phyloP scores from a whole-genome alignment of 2,797 vertebrate species.

The Picus viridis region DNA sequence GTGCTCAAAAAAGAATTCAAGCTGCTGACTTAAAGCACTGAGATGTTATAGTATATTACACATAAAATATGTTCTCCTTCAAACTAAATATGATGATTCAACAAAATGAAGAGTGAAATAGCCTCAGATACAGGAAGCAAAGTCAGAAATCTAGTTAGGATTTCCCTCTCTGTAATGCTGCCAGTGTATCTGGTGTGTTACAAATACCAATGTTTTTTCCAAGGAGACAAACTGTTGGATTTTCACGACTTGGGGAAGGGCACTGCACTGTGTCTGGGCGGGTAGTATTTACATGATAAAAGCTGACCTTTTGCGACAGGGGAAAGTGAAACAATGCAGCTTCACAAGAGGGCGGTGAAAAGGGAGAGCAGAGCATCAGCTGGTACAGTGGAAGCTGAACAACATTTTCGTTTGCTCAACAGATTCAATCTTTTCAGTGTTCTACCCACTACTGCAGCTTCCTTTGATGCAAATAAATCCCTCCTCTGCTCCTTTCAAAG shows the following conservation, averaged over 20 bases:
- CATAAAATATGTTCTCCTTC: neutral
- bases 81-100: neutral
- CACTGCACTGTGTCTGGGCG: neutral
- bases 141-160: neutral
- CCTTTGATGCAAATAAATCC: constrained; percentile 66
- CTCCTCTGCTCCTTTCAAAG: constrained; percentile 45
- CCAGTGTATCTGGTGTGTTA: neutral
- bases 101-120: neutral
- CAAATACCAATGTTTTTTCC: neutral
- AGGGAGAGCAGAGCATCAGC: constrained; percentile 23
- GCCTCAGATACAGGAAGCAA: neutral
- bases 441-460: constrained; percentile 54
- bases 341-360: neutral
- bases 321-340: constrained; percentile 40
- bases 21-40: neutral
- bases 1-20: neutral
- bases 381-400: constrained; percentile 25
- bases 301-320: constrained; percentile 36
- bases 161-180: neutral
- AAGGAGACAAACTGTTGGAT: neutral
- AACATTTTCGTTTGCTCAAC: constrained; percentile 35
- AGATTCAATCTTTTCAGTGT: constrained; percentile 53
- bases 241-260: neutral
- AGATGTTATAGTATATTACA: neutral
- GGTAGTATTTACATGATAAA: constrained; percentile 46